A percentile compares a stretch with the other conserved stretches of the same genome.
phyloP scores from a whole-genome alignment of 2,113 vertebrate species.

The Pseudorectes ferrugineus region DNA sequence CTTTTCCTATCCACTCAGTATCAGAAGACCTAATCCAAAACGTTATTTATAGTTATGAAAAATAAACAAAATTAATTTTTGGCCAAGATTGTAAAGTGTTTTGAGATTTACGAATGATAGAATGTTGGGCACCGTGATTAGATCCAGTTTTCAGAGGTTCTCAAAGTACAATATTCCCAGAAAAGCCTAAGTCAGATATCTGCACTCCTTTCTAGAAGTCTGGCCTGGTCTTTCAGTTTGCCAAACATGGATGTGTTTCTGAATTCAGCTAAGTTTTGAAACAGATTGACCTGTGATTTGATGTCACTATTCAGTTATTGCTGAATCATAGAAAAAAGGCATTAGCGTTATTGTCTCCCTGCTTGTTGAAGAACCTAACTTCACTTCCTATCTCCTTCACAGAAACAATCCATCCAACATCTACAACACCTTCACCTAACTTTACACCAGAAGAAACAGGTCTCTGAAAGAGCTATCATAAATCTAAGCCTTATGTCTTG shows the following conservation, averaged over 20 bases:
- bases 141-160: neutral
- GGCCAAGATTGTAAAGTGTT: neutral
- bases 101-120: neutral
- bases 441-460: neutral
- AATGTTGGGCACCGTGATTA: rapidly evolving
- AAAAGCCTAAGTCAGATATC: neutral
- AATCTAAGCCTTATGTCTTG: neutral
- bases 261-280: neutral
- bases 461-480: neutral
- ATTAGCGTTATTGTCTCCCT: neutral
- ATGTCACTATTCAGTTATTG: neutral
- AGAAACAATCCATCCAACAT: neutral
- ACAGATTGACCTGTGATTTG: neutral
- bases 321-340: neutral
- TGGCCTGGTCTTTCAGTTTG: neutral
- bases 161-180: neutral
- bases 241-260: neutral
- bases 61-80: neutral
- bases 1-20: neutral
- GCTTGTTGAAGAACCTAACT: neutral
- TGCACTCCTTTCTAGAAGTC: neutral
- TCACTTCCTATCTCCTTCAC: neutral
- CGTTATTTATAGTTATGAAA: neutral
- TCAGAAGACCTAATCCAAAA: neutral
- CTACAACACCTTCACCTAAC: neutral